Conservation (phyloP, 2,113 vertebrate species). For the Ptilorrhoa leucosticta region DNA sequence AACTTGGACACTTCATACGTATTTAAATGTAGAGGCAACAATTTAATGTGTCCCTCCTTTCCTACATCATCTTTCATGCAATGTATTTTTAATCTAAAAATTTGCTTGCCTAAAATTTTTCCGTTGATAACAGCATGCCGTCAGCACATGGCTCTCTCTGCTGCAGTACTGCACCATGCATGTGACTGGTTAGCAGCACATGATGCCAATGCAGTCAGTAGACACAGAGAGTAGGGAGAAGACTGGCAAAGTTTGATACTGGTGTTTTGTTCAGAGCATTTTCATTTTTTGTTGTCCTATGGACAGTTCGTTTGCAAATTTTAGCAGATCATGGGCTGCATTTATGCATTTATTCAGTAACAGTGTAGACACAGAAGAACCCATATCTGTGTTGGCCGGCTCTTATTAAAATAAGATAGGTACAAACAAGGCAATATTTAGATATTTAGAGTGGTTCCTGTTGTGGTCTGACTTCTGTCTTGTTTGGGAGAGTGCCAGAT, state of each 20-base stretch:
- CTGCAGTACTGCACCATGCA: background rate
- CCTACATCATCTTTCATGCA: background rate
- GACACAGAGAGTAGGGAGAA: background rate
- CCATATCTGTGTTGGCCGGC: background rate
- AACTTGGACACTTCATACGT: rapidly evolving
- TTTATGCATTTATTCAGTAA: background rate
- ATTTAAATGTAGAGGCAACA: background rate
- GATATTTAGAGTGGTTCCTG: background rate
- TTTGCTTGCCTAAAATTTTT: background rate
- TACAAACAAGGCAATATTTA: background rate
- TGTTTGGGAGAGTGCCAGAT: background rate
- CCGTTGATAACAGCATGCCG: background rate
- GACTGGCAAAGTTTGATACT: background rate
- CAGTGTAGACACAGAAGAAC: background rate
- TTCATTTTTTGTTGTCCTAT: background rate
- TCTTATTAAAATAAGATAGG: background rate
- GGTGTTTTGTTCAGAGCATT: background rate
- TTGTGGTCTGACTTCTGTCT: background rate
- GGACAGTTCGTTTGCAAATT: background rate
- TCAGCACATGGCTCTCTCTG: background rate
- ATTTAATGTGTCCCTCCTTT: background rate
- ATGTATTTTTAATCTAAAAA: background rate
- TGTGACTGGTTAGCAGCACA: background rate
- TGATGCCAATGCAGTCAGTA: background rate
- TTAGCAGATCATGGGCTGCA: background rate